Percentiles rank a stretch among this genome's conserved stretches.
Evolutionary conservation across 1,140 invertebrate genomes (phyloP).

Genomic region (Ceratosolen solmsi): DNA sequence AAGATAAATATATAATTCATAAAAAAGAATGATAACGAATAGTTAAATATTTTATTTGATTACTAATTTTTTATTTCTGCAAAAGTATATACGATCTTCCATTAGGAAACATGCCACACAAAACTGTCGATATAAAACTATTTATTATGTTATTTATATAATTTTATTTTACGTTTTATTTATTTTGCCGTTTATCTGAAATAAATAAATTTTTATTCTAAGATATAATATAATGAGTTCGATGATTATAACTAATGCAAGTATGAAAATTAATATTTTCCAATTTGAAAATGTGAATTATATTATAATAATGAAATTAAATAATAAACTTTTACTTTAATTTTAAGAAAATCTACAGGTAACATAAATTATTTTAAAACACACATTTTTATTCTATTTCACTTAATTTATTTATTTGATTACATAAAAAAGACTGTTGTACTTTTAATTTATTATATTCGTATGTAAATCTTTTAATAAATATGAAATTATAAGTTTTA

Average conservation of each 20-base stretch:
- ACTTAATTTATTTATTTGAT: slow-evolving; percentile 5
- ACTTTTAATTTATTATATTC: slow-evolving; percentile 17
- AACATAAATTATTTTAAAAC: too few species aligned
- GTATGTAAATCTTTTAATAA: slow-evolving; percentile 24
- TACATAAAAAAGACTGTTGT: slow-evolving; percentile 30
- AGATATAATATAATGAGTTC: too few species aligned
- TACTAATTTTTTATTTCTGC: background rate
- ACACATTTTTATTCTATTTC: background rate
- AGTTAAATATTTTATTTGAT: background rate
- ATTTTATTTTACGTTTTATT: slow-evolving; percentile 14
- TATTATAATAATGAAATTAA: too few species aligned
- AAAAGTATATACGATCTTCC: background rate
- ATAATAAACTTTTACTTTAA: too few species aligned
- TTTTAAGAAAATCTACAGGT: too few species aligned
- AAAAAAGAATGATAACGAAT: background rate
- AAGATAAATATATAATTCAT: slow-evolving; percentile 29
- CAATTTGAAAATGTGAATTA: too few species aligned
- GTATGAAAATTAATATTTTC: too few species aligned
- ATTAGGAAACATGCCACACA: slow-evolving; percentile 9
- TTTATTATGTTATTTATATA: slow-evolving; percentile 36
- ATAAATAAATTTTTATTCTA: background rate
- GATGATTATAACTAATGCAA: too few species aligned
- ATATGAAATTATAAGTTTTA: slow-evolving; percentile 6
- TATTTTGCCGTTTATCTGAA: background rate
- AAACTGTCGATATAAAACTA: slow-evolving; percentile 16